Evolutionary conservation across 2,888 invertebrate genomes (phyloP).

Genomic region (Lycophotia porphyrea): DNA sequence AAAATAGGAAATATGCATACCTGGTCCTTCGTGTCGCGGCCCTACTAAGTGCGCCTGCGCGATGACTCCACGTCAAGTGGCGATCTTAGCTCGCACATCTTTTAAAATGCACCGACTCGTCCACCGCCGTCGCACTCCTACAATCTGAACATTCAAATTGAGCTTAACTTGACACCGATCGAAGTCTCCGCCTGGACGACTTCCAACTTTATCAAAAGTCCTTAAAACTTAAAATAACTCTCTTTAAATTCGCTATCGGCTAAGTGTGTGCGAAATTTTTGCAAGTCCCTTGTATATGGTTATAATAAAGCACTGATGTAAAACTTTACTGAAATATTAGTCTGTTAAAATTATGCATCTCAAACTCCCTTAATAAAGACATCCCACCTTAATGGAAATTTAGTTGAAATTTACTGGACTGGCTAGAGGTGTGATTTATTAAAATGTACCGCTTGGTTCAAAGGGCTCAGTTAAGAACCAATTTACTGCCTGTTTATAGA

Average conservation of each 20-base stretch:
- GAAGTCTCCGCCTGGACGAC: constrained; percentile 25
- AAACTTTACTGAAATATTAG: constrained; percentile 34
- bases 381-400: constrained; percentile 52
- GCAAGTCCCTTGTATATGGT: constrained; percentile 47
- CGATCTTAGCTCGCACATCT: constrained; percentile 67
- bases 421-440: constrained; percentile 48
- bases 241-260: constrained; percentile 12
- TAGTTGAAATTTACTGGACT: constrained; percentile 56
- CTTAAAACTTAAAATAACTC: constrained; percentile 48
- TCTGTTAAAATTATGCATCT: constrained; percentile 47
- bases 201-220: constrained; percentile 34
- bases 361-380: constrained; percentile 44
- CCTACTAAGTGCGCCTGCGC: constrained; percentile 73
- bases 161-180: constrained; percentile 61
- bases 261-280: constrained; percentile 55
- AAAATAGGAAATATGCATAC: constrained; percentile 19
- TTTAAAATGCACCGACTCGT: constrained; percentile 67
- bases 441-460: constrained; percentile 42
- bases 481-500: constrained; percentile 40
- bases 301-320: constrained; percentile 34
- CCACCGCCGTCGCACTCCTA: constrained; percentile 52
- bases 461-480: constrained; percentile 32
- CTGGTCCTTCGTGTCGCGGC: constrained; percentile 28
- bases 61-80: constrained; percentile 65
- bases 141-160: constrained; percentile 69